phyloP scores from a whole-genome alignment of 2,797 vertebrate species.

The Clarias laeviceps region DNA sequence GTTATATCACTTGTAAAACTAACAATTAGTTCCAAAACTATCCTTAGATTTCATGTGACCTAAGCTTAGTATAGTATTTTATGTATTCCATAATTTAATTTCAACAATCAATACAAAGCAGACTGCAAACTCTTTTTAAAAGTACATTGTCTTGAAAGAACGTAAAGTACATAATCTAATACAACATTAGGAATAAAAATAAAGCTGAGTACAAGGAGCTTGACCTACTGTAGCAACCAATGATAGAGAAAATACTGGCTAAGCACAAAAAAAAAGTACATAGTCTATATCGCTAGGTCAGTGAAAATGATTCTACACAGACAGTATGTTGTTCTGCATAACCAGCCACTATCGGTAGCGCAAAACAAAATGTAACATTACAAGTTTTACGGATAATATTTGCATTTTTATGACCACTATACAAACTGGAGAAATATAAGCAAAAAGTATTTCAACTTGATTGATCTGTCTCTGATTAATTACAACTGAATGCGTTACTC shows the following conservation, averaged over 20 bases:
- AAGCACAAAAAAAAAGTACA: not conserved
- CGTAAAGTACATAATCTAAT: not conserved
- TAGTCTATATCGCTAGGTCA: not conserved
- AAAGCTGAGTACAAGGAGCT: not conserved
- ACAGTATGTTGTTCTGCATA: not conserved
- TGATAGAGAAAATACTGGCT: not conserved
- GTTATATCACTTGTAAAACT: too few relatives aligned
- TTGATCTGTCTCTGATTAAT: not conserved
- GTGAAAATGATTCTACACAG: not conserved
- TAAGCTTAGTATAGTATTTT: not conserved
- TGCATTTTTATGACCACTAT: not conserved
- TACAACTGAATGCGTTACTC: not conserved
- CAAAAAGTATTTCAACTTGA: not conserved
- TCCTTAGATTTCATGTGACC: too few relatives aligned
- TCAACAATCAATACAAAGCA: not conserved
- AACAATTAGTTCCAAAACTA: too few relatives aligned
- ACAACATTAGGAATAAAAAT: not conserved
- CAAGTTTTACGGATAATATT: too few relatives aligned
- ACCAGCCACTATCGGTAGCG: not conserved
- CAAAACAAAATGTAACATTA: not conserved
- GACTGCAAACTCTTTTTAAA: not conserved
- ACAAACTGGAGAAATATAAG: not conserved
- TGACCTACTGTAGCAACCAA: not conserved
- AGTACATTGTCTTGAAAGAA: not conserved
- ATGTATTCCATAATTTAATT: not conserved